Base-by-base conservation (phyloP, 2,113 vertebrate genomes). In the Dryoscopus gambensis region DNA sequence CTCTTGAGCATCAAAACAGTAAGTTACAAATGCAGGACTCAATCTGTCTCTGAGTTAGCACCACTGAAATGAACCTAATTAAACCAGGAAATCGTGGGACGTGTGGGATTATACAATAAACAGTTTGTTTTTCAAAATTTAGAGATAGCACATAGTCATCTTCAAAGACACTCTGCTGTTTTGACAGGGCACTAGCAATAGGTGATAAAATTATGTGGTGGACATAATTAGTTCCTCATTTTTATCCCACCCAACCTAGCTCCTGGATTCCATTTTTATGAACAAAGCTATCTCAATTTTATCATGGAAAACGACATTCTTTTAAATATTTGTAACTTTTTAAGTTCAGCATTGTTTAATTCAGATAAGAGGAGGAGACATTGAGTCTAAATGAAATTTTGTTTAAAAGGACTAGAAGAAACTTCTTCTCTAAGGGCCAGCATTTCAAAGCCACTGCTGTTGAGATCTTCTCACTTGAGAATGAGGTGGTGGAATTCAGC, bases 341-440 rank as follows among this genome's bases (percentile, higher is more conserved):
- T 27, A 84, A 71, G 40, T 86, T 64, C 44, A 19, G 56, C 4
- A 1, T 60, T 85, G 19, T 88, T 94, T 87, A 53, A 87, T 56
- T 92, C 68, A 86, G 90, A 87, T 75, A 84, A 93, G 89, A 78
- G 52, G 11, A 80, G 76, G 73, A 90, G 88, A 84, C 92, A 37
- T 8, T 0, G 0, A 88, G 84, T 80, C 75, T 89, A 67, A 80
- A 55, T 24, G 18, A 77, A 89, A 80, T 25, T 5, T 2, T 5
- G 10, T 50, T 76, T 74, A 44, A 86, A 88, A 86, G 56, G 40
- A 60, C 42, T n/a, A 35, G 22, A 77, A 59, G 15, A 59, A 77
- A 70, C 25, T 40, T 44, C 71, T 79, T 68, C 75, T 62, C 24
- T 20, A 44, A 67, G 63, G 21, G 44, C 24, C 75, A 90, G 44